A percentile compares a stretch with the other conserved stretches of the same genome.
These are phyloP conservation scores for Geophilus truncorum DNA, from an alignment of 2,888 invertebrate genomes.

Conservation along the genomic window DNA sequence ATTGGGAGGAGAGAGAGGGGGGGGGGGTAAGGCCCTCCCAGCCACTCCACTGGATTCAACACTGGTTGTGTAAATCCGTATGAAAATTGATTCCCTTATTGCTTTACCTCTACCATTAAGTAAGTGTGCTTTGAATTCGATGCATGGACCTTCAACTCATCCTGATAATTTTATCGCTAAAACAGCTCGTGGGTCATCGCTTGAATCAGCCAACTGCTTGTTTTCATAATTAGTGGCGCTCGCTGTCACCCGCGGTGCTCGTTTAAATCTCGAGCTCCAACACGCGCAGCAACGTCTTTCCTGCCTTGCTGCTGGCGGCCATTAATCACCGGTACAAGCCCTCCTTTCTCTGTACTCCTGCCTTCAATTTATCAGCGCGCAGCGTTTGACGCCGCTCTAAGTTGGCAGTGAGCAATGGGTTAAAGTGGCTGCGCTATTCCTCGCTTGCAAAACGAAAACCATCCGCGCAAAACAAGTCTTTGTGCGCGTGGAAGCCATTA, in stretches of 20 bases:
- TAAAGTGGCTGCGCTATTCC: not conserved
- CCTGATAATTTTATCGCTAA: not conserved
- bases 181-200: not conserved
- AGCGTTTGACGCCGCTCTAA: not conserved
- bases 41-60: too few species aligned
- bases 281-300: not conserved
- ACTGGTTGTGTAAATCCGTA: too few species aligned
- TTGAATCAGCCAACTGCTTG: not conserved
- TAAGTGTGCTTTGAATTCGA: not conserved
- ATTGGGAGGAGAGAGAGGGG: too few species aligned
- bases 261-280: not conserved
- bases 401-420: conserved; percentile 18
- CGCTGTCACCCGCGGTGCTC: conserved; percentile 22
- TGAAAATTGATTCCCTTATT: too few species aligned
- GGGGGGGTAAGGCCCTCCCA: too few species aligned
- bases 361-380: conserved; percentile 1
- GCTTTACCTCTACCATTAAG: too few species aligned
- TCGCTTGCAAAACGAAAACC: not conserved
- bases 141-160: too few species aligned
- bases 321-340: not conserved
- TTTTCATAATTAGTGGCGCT: conserved; percentile 8
- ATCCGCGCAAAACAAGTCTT: conserved; percentile 2
- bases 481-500: not conserved
- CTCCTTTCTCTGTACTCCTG: not conserved
- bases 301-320: conserved; percentile 11